Percentiles rank a stretch among this genome's conserved stretches.
These are phyloP conservation scores for Eupithecia centaureata DNA, from an alignment of 2,888 invertebrate species.

Conservation along the genomic window DNA sequence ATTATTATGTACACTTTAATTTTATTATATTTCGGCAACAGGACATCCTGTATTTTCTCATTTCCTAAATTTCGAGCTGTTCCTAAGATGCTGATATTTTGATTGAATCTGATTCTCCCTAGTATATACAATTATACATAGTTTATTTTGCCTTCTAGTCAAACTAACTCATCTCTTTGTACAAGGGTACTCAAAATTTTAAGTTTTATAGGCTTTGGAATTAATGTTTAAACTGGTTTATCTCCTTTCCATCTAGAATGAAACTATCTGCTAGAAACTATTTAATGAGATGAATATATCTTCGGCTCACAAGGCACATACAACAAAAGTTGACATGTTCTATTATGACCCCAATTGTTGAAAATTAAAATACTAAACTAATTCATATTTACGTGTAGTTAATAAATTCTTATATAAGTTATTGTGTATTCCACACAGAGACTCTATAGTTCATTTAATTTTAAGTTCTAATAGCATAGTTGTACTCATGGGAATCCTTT, in stretches of 20 bases:
- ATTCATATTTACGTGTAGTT: neutral
- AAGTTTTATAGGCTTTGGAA: neutral
- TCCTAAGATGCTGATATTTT: neutral
- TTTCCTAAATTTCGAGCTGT: neutral
- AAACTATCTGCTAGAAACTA: conserved; percentile 2
- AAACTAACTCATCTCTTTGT: conserved; percentile 13
- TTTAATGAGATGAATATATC: neutral
- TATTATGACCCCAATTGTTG: neutral
- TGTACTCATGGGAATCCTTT: neutral
- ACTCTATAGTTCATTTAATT: neutral
- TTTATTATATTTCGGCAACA: neutral
- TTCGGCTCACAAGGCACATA: neutral
- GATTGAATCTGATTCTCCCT: conserved; percentile 5
- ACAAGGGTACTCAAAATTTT: neutral
- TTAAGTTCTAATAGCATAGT: conserved; percentile 2
- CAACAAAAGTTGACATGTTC: neutral
- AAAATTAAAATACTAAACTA: neutral
- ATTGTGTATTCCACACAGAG: neutral
- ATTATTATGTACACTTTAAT: neutral
- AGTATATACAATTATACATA: too few relatives aligned
- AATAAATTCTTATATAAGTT: neutral
- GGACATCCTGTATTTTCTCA: neutral
- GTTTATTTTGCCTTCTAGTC: conserved; percentile 38
- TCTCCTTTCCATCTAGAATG: too few relatives aligned
- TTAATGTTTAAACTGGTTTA: neutral